phyloP scores from a whole-genome alignment of 2,113 vertebrate species.

The Hirundichthys speculiger region DNA sequence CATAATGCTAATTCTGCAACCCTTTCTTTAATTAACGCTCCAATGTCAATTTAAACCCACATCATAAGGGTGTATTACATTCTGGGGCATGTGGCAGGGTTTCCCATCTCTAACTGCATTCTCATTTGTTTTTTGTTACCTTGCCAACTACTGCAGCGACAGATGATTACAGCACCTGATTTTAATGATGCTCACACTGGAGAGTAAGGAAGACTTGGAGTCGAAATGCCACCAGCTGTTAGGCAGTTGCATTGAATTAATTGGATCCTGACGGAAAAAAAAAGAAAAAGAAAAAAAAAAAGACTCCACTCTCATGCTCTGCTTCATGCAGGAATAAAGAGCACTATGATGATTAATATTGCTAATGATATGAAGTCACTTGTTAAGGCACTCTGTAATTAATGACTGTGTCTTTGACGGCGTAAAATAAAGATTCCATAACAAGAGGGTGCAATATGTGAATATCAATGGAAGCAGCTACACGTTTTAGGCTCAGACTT shows the following conservation, averaged over 20 bases:
- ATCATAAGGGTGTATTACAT: constrained; percentile 81
- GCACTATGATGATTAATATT: constrained; percentile 81
- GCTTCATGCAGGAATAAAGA: constrained; percentile 82
- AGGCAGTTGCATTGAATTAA: constrained; percentile 85
- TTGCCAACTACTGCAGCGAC: constrained; percentile 84
- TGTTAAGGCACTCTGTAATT: constrained; percentile 81
- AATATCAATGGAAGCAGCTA: constrained; percentile 44
- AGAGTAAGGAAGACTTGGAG: constrained; percentile 85
- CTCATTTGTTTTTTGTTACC: constrained; percentile 83
- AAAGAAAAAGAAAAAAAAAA: constrained; percentile 60
- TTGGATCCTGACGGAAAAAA: constrained; percentile 82
- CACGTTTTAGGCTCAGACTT: constrained; percentile 24
- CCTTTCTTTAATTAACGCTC: constrained; percentile 82
- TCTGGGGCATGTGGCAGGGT: constrained; percentile 77
- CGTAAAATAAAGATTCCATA: constrained; percentile 52
- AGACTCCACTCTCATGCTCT: constrained; percentile 72
- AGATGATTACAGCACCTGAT: constrained; percentile 85
- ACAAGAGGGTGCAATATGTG: constrained; percentile 48
- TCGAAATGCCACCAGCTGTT: constrained; percentile 88
- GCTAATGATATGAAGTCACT: constrained; percentile 82
- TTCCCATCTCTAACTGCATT: constrained; percentile 77
- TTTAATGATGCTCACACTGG: constrained; percentile 86
- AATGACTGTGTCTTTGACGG: constrained; percentile 65
- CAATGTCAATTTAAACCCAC: constrained; percentile 85
- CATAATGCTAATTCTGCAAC: constrained; percentile 66